Base-by-base conservation (phyloP, 2,113 vertebrate species). In the Antechinus flavipes region DNA sequence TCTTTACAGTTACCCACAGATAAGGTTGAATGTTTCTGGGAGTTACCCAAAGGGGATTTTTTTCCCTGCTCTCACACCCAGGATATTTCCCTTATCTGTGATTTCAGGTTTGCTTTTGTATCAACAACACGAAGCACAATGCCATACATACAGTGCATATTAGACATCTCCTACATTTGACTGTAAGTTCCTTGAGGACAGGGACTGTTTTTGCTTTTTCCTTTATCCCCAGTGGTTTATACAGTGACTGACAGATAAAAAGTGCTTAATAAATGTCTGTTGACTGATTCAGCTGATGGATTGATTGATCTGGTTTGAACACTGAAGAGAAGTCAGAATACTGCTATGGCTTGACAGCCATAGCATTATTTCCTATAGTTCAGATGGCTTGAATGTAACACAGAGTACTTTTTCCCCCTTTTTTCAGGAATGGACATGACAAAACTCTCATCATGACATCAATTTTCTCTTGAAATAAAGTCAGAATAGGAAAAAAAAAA, bases 391-490 rank as follows among this genome's bases (percentile, higher is more conserved):
- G 61, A 68, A 35, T 61, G 58, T 61, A 5, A n/a, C 61, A 76
- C 30, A 35, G 16, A 14, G 16, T 76, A n/a, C 30, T 84, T 84
- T 42, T 42, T 42, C 2, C 12, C n/a, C 68, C 68, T 84, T 68
- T 84, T n/a, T 22, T 4, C 42, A 84, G 68, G 5, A 84, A 42
- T 42, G 35, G 68, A 11, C n/a, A 2, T 42, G 68, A 42, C n/a
- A 84, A 42, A 84, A 23, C n/a, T 84, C 55, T 30, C 14, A 0
- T 42, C 16, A 24, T 0, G 53, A 0, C 23, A 1, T 9, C 30
- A 2, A 25, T 14, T 52, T 0, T 52, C 35, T 0, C 10, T 30
- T 30, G 8, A 22, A 1, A 58, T 16, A 6, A 27, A 8, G 2
- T 84, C 68, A 42, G 68, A 84, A 84, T 42, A 30, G 25, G 56